Evolutionary conservation across 2,888 invertebrate species (phyloP), one percentile per base, ranked within the genome.

Genomic region (Drosophila setosimentum): DNA sequence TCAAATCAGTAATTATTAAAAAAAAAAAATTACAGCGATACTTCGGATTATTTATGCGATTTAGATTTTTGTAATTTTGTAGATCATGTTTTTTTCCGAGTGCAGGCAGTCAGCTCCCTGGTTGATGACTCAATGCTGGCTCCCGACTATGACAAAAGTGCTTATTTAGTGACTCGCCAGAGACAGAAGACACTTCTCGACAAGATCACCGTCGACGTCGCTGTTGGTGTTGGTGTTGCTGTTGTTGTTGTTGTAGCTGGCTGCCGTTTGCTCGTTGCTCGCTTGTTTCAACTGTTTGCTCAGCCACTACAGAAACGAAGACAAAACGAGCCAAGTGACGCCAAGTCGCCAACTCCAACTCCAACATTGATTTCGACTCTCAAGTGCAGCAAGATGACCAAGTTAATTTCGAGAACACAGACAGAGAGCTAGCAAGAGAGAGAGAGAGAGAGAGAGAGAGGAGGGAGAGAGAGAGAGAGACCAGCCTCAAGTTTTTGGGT

Each of bases 101-200:
- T 55, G 53, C 35, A 48, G 21, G 18, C 37, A 54, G 67, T 37
- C 63, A 49, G 62, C 51, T 42, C 58, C 61, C 60, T 57, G 29
- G 80, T 81, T 91, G 91, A 91, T 91, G 89, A 90, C 89, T 90
- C 91, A 90, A 89, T 87, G 87, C 50, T 70, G 37, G 37, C 57
- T 57, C 57, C 66, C 73, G 65, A 69, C 82, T 68, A 68, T 32
- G 63, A 51, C 48, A 55, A 70, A 74, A 87, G 87, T 87, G 87
- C 87, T 87, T 87, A 84, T 89, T 87, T 87, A 87, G 86, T 87
- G 87, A 87, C 87, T 87, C 64, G 83, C 76, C 80, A 68, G 76
- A 77, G 83, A 76, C 74, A 61, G 55, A 45, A 67, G 62, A 71
- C 80, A 71, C 79, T 78, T 76, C 82, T 83, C 71, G 73, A 68